A percentile compares a stretch with the other conserved stretches of the same genome.
These are phyloP conservation scores for Odontocerum albicorne DNA, from an alignment of 2,888 invertebrate genomes.

Conservation along the genomic window DNA sequence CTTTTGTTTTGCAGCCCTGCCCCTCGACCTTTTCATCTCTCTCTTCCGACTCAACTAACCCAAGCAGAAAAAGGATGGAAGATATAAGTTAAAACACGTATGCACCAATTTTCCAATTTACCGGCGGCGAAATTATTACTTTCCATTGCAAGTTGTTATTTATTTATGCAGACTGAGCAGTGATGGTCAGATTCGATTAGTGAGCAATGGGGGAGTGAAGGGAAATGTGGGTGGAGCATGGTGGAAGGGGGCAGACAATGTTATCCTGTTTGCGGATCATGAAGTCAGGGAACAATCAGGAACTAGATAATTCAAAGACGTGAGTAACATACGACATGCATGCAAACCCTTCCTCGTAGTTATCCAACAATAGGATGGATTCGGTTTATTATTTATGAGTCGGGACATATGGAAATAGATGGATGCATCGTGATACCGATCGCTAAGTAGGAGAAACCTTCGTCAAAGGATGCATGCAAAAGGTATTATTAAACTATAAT, in stretches of 20 bases:
- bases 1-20: conserved; percentile 29
- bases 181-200: conserved; percentile 34
- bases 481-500: too few species aligned
- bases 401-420: too few species aligned
- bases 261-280: conserved; percentile 21
- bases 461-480: too few species aligned
- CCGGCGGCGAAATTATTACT: conserved; percentile 35
- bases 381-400: too few species aligned
- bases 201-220: too few species aligned
- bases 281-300: conserved; percentile 16
- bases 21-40: not conserved
- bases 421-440: too few species aligned
- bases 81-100: conserved; percentile 21
- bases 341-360: not conserved
- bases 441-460: too few species aligned
- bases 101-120: conserved; percentile 35
- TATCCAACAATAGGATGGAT: too few species aligned
- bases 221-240: not conserved
- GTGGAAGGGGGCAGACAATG: conserved; percentile 3
- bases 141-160: conserved; percentile 29
- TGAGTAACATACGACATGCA: conserved; percentile 11
- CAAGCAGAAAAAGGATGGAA: conserved; percentile 5
- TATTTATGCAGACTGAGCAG: conserved; percentile 32
- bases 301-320: conserved; percentile 18
- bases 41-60: not conserved